These are phyloP conservation scores for Drosophila tropicalis DNA, from an alignment of 1,140 invertebrate genomes.

Conservation along the genomic window DNA sequence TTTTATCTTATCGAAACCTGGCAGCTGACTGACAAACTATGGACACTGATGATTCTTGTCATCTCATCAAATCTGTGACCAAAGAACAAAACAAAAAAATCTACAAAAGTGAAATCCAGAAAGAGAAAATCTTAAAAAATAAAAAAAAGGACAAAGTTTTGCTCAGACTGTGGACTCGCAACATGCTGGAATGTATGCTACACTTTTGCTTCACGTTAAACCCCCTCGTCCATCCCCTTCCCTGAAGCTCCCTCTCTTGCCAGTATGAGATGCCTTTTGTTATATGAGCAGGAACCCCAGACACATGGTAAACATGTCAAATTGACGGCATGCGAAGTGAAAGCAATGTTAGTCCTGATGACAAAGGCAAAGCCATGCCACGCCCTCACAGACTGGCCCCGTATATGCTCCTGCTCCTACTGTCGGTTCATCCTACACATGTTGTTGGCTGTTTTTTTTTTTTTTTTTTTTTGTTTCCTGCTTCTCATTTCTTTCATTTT, in stretches of 20 bases:
- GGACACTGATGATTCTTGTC: constrained; percentile 10
- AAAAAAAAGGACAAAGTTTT: constrained; percentile 46
- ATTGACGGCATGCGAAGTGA: constrained; percentile 78
- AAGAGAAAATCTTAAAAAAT: constrained; percentile 33
- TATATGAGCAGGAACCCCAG: constrained; percentile 65
- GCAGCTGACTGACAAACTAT: constrained; percentile 4
- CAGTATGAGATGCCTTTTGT: constrained; percentile 66
- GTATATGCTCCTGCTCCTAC: constrained; percentile 15
- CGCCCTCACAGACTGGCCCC: constrained; percentile 18
- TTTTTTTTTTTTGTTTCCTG: constrained; percentile 6
- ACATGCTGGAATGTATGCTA: constrained; percentile 43
- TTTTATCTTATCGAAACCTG: constrained; percentile 2
- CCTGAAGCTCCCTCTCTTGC: constrained; percentile 10
- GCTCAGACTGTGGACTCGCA: constrained; percentile 22
- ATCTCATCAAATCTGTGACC: constrained; percentile 27
- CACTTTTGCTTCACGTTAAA: not conserved
- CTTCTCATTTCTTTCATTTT: constrained; percentile 1
- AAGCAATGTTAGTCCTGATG: constrained; percentile 65
- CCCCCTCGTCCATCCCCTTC: constrained; percentile 5
- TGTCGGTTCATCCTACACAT: constrained; percentile 31
- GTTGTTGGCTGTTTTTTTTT: constrained; percentile 60
- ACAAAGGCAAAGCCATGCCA: constrained; percentile 53
- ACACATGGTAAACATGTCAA: constrained; percentile 81
- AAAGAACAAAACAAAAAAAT: constrained; percentile 61
- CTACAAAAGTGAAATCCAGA: constrained; percentile 18